These are phyloP conservation scores for Polymixis flavicincta DNA, from an alignment of 2,888 invertebrate species.

Conservation along the genomic window DNA sequence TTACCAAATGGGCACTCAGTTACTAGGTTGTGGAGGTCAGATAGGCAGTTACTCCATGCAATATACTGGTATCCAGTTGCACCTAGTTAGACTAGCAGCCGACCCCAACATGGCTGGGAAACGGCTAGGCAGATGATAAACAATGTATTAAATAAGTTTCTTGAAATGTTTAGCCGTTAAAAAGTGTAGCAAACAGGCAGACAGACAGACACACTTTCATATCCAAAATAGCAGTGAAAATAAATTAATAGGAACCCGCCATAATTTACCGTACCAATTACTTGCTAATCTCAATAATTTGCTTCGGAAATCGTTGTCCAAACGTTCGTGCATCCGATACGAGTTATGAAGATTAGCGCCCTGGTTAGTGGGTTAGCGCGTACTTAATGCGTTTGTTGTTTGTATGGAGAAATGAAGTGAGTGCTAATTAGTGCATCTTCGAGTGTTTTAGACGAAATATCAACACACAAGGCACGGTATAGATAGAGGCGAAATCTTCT, in stretches of 20 bases:
- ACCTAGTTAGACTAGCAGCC: no score
- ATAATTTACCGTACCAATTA: conserved; percentile 43
- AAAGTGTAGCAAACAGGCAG: neutral
- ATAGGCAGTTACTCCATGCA: no score
- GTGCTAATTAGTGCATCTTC: conserved; percentile 14
- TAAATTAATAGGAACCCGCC: neutral
- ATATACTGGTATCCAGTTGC: no score
- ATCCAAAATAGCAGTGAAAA: no score
- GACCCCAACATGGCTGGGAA: no score
- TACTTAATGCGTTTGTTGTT: neutral
- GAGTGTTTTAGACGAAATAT: conserved; percentile 4
- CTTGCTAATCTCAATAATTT: conserved; percentile 58
- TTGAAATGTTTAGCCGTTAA: no score
- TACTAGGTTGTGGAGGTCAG: no score
- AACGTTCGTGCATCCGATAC: conserved; percentile 35
- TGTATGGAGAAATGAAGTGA: conserved; percentile 13
- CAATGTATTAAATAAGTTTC: no score
- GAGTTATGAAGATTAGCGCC: conserved; percentile 49
- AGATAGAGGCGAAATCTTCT: no score
- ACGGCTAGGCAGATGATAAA: no score
- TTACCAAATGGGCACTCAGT: no score
- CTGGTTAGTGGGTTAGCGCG: conserved; percentile 26
- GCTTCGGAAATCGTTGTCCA: conserved; percentile 48
- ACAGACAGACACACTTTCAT: no score
- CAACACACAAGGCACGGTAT: neutral